Conservation (phyloP, 1,140 invertebrate genomes). For the Cydia strobilella region DNA sequence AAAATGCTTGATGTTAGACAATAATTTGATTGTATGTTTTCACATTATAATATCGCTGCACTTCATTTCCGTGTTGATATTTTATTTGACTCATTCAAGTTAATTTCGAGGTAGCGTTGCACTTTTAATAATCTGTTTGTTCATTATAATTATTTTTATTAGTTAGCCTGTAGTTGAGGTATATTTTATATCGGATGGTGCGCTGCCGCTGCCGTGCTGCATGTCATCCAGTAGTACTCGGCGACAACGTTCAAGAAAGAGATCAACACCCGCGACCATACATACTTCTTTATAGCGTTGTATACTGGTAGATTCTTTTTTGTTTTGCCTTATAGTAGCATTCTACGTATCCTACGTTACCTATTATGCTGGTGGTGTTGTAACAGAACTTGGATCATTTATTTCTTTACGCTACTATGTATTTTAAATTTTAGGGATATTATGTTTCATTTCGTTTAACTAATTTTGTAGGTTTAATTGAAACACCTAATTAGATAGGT, state of each 20-base stretch:
- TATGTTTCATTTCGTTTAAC: slow-evolving; percentile 40
- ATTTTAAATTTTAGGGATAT: slow-evolving; percentile 34
- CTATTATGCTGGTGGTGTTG: background rate
- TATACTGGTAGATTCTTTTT: background rate
- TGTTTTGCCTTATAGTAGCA: background rate
- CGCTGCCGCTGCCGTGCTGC: slow-evolving; percentile 56
- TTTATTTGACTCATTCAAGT: slow-evolving; percentile 46
- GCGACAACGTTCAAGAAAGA: background rate
- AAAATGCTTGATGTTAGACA: slow-evolving; percentile 74
- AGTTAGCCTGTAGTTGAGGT: slow-evolving; percentile 63
- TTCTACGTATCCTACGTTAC: background rate
- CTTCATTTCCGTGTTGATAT: slow-evolving; percentile 68
- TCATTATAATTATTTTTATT: slow-evolving; percentile 47
- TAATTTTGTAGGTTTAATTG: slow-evolving; percentile 37
- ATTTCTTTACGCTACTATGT: background rate
- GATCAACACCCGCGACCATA: background rate
- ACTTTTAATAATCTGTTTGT: slow-evolving; percentile 44
- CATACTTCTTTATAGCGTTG: slow-evolving; percentile 22
- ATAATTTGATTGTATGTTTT: slow-evolving; percentile 64
- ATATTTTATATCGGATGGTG: slow-evolving; percentile 53
- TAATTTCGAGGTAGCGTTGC: slow-evolving; percentile 48
- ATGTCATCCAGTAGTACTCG: slow-evolving; percentile 44
- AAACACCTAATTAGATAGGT: slow-evolving; percentile 48
- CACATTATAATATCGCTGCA: slow-evolving; percentile 69
- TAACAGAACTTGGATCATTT: background rate